Evolutionary conservation across 2,888 invertebrate species (phyloP).

Genomic region (Meliscaeva auricollis): DNA sequence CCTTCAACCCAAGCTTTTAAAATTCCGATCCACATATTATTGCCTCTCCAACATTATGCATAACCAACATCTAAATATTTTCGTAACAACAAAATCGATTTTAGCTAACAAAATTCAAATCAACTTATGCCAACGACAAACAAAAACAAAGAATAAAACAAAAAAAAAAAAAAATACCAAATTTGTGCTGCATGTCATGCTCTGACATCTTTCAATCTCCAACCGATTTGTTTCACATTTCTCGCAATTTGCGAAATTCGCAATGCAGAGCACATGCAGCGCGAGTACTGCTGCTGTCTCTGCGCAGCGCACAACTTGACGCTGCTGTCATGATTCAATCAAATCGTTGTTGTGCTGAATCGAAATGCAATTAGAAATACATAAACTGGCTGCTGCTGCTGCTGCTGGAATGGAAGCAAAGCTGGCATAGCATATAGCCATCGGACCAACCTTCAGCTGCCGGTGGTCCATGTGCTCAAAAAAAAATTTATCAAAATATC

Average conservation of each 20-base stretch:
- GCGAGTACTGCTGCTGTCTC: constrained; percentile 13
- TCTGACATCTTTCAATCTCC: constrained; percentile 70
- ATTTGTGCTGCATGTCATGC: constrained; percentile 62
- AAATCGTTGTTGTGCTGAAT: constrained; percentile 54
- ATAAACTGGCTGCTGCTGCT: constrained; percentile 49
- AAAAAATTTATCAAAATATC: constrained; percentile 1
- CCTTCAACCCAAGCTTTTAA: too few species aligned
- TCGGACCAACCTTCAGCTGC: constrained; percentile 59
- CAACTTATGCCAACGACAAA: not conserved
- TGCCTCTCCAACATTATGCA: not conserved
- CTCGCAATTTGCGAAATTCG: constrained; percentile 72
- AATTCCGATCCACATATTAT: not conserved
- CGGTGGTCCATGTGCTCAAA: constrained; percentile 55
- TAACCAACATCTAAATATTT: not conserved
- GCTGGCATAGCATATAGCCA: not conserved
- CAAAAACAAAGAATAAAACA: not conserved
- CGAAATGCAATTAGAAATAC: constrained; percentile 72
- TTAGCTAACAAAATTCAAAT: not conserved
- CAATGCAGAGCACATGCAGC: constrained; percentile 55
- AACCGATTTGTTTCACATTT: constrained; percentile 73
- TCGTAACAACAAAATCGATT: not conserved
- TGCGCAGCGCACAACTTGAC: constrained; percentile 50
- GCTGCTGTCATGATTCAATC: constrained; percentile 72
- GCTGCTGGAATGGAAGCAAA: constrained; percentile 15
- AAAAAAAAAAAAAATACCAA: constrained; percentile 10